These are phyloP conservation scores for Orthonevra nobilis DNA, from an alignment of 2,888 invertebrate genomes.

Conservation along the genomic window DNA sequence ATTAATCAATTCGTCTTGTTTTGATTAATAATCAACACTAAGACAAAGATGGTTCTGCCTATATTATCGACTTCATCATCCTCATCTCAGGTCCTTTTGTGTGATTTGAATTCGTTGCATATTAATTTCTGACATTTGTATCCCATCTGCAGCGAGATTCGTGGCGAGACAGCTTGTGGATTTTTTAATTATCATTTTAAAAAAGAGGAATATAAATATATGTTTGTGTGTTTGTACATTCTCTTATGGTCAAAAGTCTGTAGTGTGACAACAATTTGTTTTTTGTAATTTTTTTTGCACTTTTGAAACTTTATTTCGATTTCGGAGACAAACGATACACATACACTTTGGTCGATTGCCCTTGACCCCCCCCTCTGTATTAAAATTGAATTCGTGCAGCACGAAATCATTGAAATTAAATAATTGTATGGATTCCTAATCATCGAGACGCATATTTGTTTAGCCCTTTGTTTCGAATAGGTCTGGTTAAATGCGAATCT, in stretches of 20 bases:
- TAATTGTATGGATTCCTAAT: conserved; percentile 53
- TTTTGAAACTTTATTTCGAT: conserved; percentile 6
- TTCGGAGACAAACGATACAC: not conserved
- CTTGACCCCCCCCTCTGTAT: conserved; percentile 56
- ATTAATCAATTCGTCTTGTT: conserved; percentile 51
- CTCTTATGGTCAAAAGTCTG: conserved; percentile 1
- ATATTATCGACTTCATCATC: conserved; percentile 27
- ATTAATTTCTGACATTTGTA: conserved; percentile 54
- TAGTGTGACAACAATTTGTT: conserved; percentile 5
- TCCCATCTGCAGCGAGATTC: conserved; percentile 10
- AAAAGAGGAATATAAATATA: no score
- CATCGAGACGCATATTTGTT: conserved; percentile 58
- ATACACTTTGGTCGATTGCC: conserved; percentile 14
- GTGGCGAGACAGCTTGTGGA: conserved; percentile 26
- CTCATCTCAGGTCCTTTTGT: conserved; percentile 3
- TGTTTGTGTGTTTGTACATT: conserved; percentile 46
- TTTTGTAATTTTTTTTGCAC: conserved; percentile 46
- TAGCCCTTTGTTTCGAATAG: conserved; percentile 45
- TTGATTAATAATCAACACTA: conserved; percentile 65
- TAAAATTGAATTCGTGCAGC: conserved; percentile 63
- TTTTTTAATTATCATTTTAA: conserved; percentile 59
- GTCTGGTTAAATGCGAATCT: not conserved
- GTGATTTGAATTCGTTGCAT: conserved; percentile 54
- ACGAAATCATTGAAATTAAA: conserved; percentile 57
- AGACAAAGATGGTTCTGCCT: conserved; percentile 14